Evolutionary conservation across 2,797 vertebrate genomes (phyloP).

Genomic region (Lepidocolaptes lacrymiger): DNA sequence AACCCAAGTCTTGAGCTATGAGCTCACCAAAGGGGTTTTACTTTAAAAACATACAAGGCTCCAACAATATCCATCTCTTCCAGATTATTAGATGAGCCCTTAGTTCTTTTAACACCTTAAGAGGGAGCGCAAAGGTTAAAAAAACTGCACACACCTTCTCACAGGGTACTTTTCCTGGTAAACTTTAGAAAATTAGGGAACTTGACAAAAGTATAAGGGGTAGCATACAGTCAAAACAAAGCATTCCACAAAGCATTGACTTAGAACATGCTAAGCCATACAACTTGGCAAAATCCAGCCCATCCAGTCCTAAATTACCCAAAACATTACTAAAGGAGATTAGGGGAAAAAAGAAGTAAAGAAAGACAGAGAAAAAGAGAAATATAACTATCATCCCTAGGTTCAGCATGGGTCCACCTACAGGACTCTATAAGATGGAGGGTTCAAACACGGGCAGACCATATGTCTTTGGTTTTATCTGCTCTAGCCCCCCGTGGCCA

Average conservation of each 20-base stretch:
- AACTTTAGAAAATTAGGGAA: not conserved
- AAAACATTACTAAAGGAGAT: not conserved
- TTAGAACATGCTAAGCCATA: not conserved
- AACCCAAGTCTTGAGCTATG: not conserved
- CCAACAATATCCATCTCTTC: not conserved
- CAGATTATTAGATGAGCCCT: not conserved
- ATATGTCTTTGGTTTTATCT: not conserved
- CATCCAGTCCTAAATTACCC: not conserved
- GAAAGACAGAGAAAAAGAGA: not conserved
- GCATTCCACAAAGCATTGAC: not conserved
- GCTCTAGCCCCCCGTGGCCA: not conserved
- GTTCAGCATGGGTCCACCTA: not conserved
- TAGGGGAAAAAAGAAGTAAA: not conserved
- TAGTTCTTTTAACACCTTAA: not conserved
- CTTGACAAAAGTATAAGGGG: not conserved
- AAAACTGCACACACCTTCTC: not conserved
- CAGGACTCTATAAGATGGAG: not conserved
- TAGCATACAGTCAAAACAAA: not conserved
- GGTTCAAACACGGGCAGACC: not conserved
- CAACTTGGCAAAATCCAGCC: not conserved
- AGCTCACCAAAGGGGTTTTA: not conserved
- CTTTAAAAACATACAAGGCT: not conserved
- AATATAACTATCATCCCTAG: not conserved
- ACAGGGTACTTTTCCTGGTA: not conserved
- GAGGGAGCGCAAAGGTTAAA: not conserved